Evolutionary conservation across 1,140 invertebrate species (phyloP), one percentile per base, ranked within the genome.

Genomic region (Drosophila bocki): DNA sequence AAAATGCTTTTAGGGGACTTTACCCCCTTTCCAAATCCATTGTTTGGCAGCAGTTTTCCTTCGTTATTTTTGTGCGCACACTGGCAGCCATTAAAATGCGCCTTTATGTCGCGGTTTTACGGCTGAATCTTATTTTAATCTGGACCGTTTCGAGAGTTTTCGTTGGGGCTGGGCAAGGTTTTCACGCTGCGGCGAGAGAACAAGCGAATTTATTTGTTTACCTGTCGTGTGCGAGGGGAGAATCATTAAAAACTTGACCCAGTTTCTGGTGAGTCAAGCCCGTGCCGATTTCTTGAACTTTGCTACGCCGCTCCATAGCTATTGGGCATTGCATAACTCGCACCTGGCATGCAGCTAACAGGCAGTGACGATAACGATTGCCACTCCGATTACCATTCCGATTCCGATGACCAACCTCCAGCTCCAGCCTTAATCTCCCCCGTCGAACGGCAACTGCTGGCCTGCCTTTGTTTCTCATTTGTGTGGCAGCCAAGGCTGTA

Each of bases 91-190:
- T 77, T 80, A 70, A 83, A 85, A 71, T 62, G 62, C 17, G 44
- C 65, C 74, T 75, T 84, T 85, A 78, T 75, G 45, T 70, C 35
- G 62, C 47, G 39, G n/a, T 42, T 80, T 69, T 80, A 71, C 51
- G 47, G 22, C 51, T 22, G 57, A 33, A 71, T 60, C 58, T 72
- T 70, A 48, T 59, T 70, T 58, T 26, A 72, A 72, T 72, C 54
- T 72, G 54, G 45, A 51, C 53, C 70, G 17, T 41, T 72, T 71
- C 35, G 22, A 72, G 67, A 58, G 42, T 58, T 75, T 68, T 45
- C 59, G 58, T 83, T 83, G 76, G 63, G 81, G 76, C 56, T 76
- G 81, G 81, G 61, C 81, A 80, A 75, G 81, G 64, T 72, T 81
- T 81, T 44, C 61, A 11, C 32, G 39, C 9, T 19, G 47, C 15